Evolutionary conservation across 2,113 vertebrate genomes (phyloP), one percentile per base, ranked within the genome.

Genomic region (Vireo altiloquus): DNA sequence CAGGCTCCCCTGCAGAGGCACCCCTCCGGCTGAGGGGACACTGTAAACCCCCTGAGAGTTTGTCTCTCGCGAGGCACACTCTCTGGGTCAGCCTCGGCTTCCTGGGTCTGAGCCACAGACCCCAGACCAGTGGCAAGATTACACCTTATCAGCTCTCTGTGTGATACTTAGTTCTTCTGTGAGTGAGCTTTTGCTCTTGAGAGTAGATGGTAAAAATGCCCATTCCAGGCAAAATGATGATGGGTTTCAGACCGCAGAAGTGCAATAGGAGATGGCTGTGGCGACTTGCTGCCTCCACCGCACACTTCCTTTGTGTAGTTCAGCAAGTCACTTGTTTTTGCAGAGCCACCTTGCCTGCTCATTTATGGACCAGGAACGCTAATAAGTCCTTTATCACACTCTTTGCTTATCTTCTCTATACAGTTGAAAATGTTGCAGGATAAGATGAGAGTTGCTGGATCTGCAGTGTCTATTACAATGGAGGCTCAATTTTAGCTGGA

Each of bases 181-280:
- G 83, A 93, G 35, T 21, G 75, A 87, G 49, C 23, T 92, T 83
- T 94, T 60, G 40, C 68, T 91, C 77, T 95, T 94, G 64, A 82
- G 87, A 96, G 71, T 40, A 42, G 46, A 72, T 24, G 15, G 13
- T 63, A 60, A 74, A 82, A 65, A 6, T 52, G 25, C 28, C 42
- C 44, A 64, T 40, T 65, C 4, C 27, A 46, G n/a, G 13, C 27
- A 84, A 91, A 75, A 33, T 8, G 1, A 53, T 66, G 50, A 68
- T 42, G 49, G 56, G 57, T 50, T 92, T 82, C 69, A 93, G 42
- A 65, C 20, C 24, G 53, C 30, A 76, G 33, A 57, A 60, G 15
- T 78, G 64, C 42, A 74, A 59, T 31, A 10, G 21, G 71, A 92
- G 68, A 47, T 8, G 25, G 8, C 20, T 68, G 37, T 27, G n/a